Evolutionary conservation across 2,888 invertebrate species (phyloP), one percentile per base, ranked within the genome.

Genomic region (Mesorhabditis sp.): DNA sequence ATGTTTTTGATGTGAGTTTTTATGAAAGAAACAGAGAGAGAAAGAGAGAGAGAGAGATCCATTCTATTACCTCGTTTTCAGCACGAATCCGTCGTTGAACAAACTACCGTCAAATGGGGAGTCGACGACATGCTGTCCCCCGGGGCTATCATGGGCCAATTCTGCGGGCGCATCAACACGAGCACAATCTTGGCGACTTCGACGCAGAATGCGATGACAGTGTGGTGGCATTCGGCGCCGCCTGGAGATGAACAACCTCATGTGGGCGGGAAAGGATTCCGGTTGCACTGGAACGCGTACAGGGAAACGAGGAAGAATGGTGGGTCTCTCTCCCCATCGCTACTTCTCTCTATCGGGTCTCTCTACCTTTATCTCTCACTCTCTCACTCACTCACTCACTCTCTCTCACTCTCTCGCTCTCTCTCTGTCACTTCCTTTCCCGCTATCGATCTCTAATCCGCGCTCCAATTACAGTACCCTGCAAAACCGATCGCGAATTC

Each of bases 211-310:
- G 79, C 77, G 28, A 65, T 79, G 69, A 77, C 79, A 15, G 72
- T 79, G 6, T 79, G 79, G 79, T 79, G 79, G 79, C 79, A 79
- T 70, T 71, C 77, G 2, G 72, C 74, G 67, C 72, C 73, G 10
- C 58, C 58, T 13, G n/a, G n/a, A 13, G 72, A 74, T 42, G 70
- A 69, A 10, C 67, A 66, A 6, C 66, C 65, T 41, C 63, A 62
- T 62, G 10, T 13, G 10, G 63, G 63, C n/a, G 70, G 73, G 10
- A 73, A 70, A 44, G 79, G 79, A 13, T 79, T 79, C 74, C 76
- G 77, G 62, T 72, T 79, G 43, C 74, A 74, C 28, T 79, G 77
- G 77, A 74, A 72, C 4, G 72, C 77, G 0, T 79, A 70, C 50
- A 44, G 79, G 15, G 75, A 73, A 5, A 72, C 75, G 4, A 76